Base-by-base conservation (phyloP, 2,797 vertebrate genomes). In the Lithobates pipiens region DNA sequence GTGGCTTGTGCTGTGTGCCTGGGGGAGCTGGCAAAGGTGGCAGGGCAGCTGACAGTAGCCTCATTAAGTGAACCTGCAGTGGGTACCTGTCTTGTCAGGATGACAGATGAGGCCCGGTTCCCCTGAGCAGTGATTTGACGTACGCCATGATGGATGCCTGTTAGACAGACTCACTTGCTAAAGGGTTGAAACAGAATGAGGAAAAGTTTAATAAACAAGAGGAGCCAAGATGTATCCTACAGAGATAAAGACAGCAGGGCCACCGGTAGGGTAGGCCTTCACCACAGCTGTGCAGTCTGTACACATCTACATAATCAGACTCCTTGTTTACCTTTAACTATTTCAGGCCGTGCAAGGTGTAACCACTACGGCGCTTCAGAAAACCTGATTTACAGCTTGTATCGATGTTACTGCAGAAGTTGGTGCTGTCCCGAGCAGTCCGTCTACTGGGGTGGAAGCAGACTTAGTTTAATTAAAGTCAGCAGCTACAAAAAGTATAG, bases 41-140 rank as follows among this genome's bases (percentile, higher is more conserved):
- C 81, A 61, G 42, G 75, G 54, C 85, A 78, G 73, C 50, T 36
- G 15, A 77, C 68, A 74, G 80, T 83, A 68, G 73, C 80, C 81
- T 87, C 80, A 87, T 87, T 87, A 87, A 75, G 76, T 32, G 70
- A 54, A 61, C 63, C 81, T 83, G 61, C 85, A 87, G 85, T 69
- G 85, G 80, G 76, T 79, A 87, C 81, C 85, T 87, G 81, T 87
- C 85, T 87, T 79, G 85, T 87, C 85, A 79, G 69, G 76, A 83
- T 87, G 85, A 87, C 85, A 21, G 80, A 87, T 83, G 85, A 83
- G 50, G 10, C 76, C 42, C 3, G 61, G 23, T 42, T 83, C 80
- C 74, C 81, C 72, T 75, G 81, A 83, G 85, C 85, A 21, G 54
- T 10, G 69, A 42, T 70, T 63, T 86, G 85, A 86, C 85, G 54